Percentiles rank a stretch among this genome's conserved stretches.
These are phyloP conservation scores for Lasioglossum calceatum DNA, from an alignment of 2,888 invertebrate species.

Conservation along the genomic window DNA sequence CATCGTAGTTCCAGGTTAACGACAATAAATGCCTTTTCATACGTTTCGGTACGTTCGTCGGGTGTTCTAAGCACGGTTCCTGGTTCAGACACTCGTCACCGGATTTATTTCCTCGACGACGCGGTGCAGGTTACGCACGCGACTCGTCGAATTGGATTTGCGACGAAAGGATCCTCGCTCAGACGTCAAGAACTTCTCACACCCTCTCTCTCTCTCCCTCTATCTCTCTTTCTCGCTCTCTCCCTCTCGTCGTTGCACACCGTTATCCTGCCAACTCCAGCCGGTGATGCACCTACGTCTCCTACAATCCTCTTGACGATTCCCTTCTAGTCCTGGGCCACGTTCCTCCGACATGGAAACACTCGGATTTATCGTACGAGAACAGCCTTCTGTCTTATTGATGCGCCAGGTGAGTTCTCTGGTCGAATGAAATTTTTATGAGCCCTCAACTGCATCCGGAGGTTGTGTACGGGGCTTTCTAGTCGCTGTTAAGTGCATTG, in stretches of 20 bases:
- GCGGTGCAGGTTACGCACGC: conserved; percentile 41
- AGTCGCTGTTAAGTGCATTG: neutral
- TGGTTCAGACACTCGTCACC: conserved; percentile 57
- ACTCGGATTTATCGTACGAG: conserved; percentile 44
- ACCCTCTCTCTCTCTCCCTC: neutral
- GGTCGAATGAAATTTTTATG: neutral
- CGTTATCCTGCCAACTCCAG: conserved; percentile 65
- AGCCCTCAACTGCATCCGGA: neutral
- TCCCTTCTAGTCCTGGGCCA: conserved; percentile 7
- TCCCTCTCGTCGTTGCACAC: neutral
- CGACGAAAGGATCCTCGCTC: conserved; percentile 48
- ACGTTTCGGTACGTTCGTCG: conserved; percentile 8
- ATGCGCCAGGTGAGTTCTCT: conserved; percentile 22
- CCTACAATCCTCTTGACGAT: conserved; percentile 41
- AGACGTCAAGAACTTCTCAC: conserved; percentile 58
- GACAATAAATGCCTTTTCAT: conserved; percentile 49
- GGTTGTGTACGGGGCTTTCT: neutral
- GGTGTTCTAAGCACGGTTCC: conserved; percentile 30
- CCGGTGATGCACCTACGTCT: conserved; percentile 43
- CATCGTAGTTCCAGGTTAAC: conserved; percentile 37
- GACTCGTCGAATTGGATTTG: conserved; percentile 64
- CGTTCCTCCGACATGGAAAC: conserved; percentile 32
- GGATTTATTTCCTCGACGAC: conserved; percentile 63
- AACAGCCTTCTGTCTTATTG: conserved; percentile 34
- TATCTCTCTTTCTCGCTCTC: neutral